These are phyloP conservation scores for Ichneumoninae sp. DNA, from an alignment of 2,888 invertebrate genomes.

Conservation along the genomic window DNA sequence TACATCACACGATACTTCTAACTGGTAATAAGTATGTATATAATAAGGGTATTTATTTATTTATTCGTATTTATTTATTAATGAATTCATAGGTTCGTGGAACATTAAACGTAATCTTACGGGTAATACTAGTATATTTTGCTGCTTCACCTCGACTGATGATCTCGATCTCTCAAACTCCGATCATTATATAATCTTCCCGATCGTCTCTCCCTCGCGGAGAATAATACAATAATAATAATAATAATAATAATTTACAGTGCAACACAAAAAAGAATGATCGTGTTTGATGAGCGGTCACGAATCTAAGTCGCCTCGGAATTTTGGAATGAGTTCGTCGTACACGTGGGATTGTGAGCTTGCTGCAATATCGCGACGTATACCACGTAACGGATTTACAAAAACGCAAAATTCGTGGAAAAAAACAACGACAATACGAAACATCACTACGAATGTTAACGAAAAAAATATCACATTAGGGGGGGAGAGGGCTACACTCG, in stretches of 20 bases:
- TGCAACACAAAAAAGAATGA: slow-evolving; percentile 67
- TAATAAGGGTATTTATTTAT: slow-evolving; percentile 72
- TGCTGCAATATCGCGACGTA: neutral
- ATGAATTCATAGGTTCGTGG: slow-evolving; percentile 74
- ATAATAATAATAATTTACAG: slow-evolving; percentile 45
- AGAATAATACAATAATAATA: slow-evolving; percentile 71
- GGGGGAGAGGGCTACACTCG: slow-evolving; percentile 8
- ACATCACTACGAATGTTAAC: slow-evolving; percentile 59
- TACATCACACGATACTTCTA: slow-evolving; percentile 82
- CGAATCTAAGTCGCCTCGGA: slow-evolving; percentile 54
- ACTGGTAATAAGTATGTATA: slow-evolving; percentile 75
- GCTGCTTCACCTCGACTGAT: slow-evolving; percentile 34
- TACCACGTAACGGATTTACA: slow-evolving; percentile 39
- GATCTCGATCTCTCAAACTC: slow-evolving; percentile 18
- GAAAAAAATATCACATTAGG: slow-evolving; percentile 64
- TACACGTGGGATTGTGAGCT: neutral
- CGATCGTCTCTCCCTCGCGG: slow-evolving; percentile 62
- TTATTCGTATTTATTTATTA: slow-evolving; percentile 56
- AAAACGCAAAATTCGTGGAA: slow-evolving; percentile 53
- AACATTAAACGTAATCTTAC: slow-evolving; percentile 76
- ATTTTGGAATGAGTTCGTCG: slow-evolving; percentile 62
- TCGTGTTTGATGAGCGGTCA: slow-evolving; percentile 56
- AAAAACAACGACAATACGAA: slow-evolving; percentile 51
- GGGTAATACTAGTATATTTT: slow-evolving; percentile 72
- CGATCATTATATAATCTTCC: slow-evolving; percentile 49